Conservation (phyloP, 2,797 vertebrate genomes). For the Lates japonicus region DNA sequence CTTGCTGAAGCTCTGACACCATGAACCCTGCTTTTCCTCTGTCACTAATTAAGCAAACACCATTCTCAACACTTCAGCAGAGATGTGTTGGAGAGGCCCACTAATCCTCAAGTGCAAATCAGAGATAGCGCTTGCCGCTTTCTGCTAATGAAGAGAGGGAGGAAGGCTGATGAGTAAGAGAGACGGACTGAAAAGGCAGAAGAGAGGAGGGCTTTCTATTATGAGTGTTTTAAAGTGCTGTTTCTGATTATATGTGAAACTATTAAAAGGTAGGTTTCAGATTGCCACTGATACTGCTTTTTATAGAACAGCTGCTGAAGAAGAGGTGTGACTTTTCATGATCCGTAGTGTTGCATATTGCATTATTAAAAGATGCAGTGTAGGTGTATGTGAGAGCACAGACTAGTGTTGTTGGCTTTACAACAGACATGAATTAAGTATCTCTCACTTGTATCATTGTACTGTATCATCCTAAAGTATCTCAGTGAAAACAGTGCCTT, state of each 20-base stretch:
- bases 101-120: conserved; percentile 76
- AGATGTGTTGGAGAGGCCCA: conserved; percentile 52
- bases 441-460: conserved; percentile 12
- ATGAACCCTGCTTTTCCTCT: conserved; percentile 11
- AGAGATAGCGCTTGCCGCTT: conserved; percentile 53
- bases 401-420: conserved; percentile 9
- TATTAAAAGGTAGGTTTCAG: conserved; percentile 37
- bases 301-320: not conserved
- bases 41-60: conserved; percentile 53
- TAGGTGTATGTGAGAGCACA: conserved; percentile 18
- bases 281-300: conserved; percentile 10
- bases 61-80: conserved; percentile 51
- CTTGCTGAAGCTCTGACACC: not conserved
- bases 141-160: conserved; percentile 68
- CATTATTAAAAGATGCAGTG: conserved; percentile 8
- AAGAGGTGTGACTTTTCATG: conserved; percentile 38
- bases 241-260: conserved; percentile 63
- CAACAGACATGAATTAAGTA: conserved; percentile 5
- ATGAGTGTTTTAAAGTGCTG: conserved; percentile 47
- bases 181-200: conserved; percentile 40
- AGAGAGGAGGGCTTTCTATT: conserved; percentile 53
- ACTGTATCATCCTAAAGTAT: conserved; percentile 22
- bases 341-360: conserved; percentile 19
- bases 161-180: conserved; percentile 52
- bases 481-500: conserved; percentile 14